phyloP scores from a whole-genome alignment of 2,797 vertebrate species.

The Sarcophilus harrisii region DNA sequence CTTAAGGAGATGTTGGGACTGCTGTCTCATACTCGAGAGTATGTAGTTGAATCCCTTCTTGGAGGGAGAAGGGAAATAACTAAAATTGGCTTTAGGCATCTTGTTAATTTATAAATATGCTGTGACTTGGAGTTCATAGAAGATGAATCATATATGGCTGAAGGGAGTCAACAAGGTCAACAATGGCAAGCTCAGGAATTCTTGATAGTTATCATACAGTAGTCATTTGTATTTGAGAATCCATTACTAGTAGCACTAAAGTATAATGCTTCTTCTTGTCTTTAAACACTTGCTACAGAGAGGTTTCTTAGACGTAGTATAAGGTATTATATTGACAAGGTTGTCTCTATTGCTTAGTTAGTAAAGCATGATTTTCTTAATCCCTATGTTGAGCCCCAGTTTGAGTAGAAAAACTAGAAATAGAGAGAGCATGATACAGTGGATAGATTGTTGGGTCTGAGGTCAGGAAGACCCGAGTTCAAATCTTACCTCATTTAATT shows the following conservation, averaged over 20 bases:
- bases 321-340: not conserved
- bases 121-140: not conserved
- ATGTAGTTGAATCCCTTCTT: not conserved
- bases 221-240: not conserved
- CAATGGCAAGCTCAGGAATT: not conserved
- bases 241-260: not conserved
- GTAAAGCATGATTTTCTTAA: not conserved
- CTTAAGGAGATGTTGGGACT: not conserved
- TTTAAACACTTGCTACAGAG: not conserved
- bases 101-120: not conserved
- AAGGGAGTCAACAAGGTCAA: not conserved
- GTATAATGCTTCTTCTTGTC: not conserved
- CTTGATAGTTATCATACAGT: not conserved
- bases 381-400: not conserved
- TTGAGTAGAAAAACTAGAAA: not conserved
- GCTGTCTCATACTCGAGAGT: not conserved
- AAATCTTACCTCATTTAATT: not conserved
- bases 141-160: not conserved
- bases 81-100: not conserved
- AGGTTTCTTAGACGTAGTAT: not conserved
- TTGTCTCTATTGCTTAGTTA: not conserved
- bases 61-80: not conserved
- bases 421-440: not conserved
- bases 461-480: not conserved
- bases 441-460: not conserved